A percentile compares a stretch with the other conserved stretches of the same genome.
Conservation (phyloP, 2,113 vertebrate species). For the Platanista minor region DNA sequence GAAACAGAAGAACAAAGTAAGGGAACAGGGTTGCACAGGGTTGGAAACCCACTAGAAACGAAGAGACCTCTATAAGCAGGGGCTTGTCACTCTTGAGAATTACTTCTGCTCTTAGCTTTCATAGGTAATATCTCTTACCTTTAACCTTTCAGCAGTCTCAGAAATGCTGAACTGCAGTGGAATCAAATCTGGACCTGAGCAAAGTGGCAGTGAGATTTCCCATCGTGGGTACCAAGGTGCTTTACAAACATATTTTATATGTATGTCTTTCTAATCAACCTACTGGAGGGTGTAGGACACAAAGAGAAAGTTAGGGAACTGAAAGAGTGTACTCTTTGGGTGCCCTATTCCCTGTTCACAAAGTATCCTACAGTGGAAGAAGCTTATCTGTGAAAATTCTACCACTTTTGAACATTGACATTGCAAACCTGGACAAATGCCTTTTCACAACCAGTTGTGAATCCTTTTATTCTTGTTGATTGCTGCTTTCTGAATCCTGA, state of each 20-base stretch:
- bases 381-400: background rate
- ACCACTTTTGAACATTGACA: background rate
- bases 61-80: background rate
- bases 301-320: background rate
- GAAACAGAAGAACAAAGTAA: background rate
- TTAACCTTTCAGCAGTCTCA: background rate
- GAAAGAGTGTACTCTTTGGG: rapidly evolving
- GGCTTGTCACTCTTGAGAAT: background rate
- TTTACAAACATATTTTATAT: background rate
- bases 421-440: background rate
- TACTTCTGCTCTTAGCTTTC: background rate
- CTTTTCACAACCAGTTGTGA: background rate
- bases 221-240: background rate
- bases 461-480: background rate
- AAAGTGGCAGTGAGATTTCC: constrained; percentile 28
- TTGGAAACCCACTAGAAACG: background rate
- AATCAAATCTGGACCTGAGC: background rate
- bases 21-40: background rate
- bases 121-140: background rate
- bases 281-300: background rate
- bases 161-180: background rate
- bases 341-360: background rate
- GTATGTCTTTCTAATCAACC: background rate
- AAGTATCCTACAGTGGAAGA: background rate
- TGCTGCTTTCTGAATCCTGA: background rate